Conservation (phyloP, 2,113 vertebrate genomes). For the Furnarius figulus region DNA sequence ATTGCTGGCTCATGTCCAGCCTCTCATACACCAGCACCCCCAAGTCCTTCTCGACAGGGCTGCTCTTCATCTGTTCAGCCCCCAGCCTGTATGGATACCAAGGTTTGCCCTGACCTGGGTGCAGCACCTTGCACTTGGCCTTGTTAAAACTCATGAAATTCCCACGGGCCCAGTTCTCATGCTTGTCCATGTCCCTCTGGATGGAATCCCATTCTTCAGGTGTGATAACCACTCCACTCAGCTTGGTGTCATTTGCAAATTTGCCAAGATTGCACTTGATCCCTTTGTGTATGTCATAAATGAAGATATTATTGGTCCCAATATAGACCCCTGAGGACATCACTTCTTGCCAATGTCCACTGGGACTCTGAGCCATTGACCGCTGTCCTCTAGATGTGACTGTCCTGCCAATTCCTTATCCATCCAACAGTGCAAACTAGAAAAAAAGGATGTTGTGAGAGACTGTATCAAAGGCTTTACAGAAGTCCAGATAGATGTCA, state of each 20-base stretch:
- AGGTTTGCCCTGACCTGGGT: background rate
- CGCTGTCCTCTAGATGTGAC: background rate
- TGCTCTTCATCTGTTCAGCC: background rate
- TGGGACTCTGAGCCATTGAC: background rate
- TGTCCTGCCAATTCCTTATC: background rate
- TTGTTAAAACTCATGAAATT: background rate
- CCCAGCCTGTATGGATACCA: background rate
- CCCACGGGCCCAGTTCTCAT: background rate
- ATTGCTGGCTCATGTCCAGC: background rate
- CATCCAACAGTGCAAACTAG: background rate
- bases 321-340: background rate
- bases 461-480: background rate
- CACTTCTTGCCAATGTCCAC: no score
- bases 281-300: background rate
- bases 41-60: fast-evolving
- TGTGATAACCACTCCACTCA: background rate
- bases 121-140: background rate
- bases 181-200: background rate
- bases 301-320: background rate
- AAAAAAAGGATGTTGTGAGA: background rate
- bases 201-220: background rate
- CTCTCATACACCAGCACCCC: background rate
- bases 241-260: background rate
- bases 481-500: background rate
- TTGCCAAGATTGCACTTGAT: background rate